Evolutionary conservation across 1,140 invertebrate species (phyloP), one percentile per base, ranked within the genome.

Genomic region (Neodiprion lecontei): DNA sequence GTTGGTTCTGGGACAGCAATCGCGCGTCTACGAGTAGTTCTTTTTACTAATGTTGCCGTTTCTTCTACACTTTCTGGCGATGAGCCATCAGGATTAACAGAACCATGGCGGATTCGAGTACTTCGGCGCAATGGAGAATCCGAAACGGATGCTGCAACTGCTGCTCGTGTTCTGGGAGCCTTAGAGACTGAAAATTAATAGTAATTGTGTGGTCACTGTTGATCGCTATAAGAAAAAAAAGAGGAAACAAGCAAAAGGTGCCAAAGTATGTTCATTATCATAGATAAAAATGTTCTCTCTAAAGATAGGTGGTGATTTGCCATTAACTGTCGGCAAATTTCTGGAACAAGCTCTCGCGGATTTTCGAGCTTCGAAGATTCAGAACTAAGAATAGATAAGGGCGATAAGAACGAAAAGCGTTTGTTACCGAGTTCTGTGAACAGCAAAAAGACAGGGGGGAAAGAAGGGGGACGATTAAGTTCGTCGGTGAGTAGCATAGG

Each of bases 111-210:
- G n/a, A 69, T 80, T 70, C 81, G 80, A 3, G 74, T 79, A 9
- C 82, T 86, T 8, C 81, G 76, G 11, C 84, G 79, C 10, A 82
- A 40, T 10, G 84, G 82, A 21, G 83, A 84, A 73, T 82, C 79
- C 7, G 74, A 48, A 0, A 73, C 48, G n/a, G 73, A 28, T n/a
- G 50, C 14, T 9, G 66, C 68, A 9, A 68, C 8, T 40, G 73
- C 28, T 5, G 48, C 69, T 75, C 75, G 77, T 23, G 72, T 75
- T 70, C n/a, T 77, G 12, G 72, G 76, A 67, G 69, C 79, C 28
- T 40, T 40, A 40, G 28, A 40, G 28, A 5, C 28, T 40, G 28
- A 40, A 40, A 40, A 5, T 40, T 5, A 40, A 40, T 40, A 40
- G 28, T 40, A 40, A 40, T 40, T 40, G 1, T 40, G 5, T 40